Base-by-base conservation (phyloP, 2,113 vertebrate species). In the Caranx ignobilis region DNA sequence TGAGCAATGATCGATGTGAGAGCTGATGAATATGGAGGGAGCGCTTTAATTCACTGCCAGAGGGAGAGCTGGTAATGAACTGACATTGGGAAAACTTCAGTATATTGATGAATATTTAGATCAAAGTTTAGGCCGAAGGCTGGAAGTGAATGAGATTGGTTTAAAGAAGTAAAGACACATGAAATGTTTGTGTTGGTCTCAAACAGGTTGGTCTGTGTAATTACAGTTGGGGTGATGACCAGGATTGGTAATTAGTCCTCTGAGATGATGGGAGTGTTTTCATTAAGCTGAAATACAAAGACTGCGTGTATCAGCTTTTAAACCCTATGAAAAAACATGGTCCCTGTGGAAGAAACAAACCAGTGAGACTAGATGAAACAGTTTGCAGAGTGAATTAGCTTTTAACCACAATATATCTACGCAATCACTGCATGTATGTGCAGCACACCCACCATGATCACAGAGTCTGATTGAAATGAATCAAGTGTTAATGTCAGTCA, bases 1-100 rank as follows among this genome's bases (percentile, higher is more conserved):
- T 31, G 32, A 32, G 56, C 41, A 1, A 2, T 35, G 75, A 77
- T 88, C 65, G 26, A 88, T 84, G 32, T 10, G 21, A 60, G 18
- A 37, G 45, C 54, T 48, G 34, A 82, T 82, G 63, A 84, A 75
- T 79, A 75, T 84, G 82, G 65, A 84, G 16, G 47, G 4, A n/a
- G 3, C 0, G 10, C 43, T 75, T 75, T 57, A 60, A 77, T 47
- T 55, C 18, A 34, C 35, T 35, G 75, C 57, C 75, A 8, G 54
- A 54, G 75, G 75, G 71, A 52, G 15, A 64, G 13, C 6, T 19
- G 15, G 15, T 54, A 34, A 74, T 63, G 57, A 75, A 34, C 11
- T 41, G 55, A 45, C 21, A 31, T 21, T 12, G 34, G 35, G 11
- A 43, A 19, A 47, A 55, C 21, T 43, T 75, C 9, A 37, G 47